Conservation (phyloP, 2,113 vertebrate species). For the Xyrauchen texanus region DNA sequence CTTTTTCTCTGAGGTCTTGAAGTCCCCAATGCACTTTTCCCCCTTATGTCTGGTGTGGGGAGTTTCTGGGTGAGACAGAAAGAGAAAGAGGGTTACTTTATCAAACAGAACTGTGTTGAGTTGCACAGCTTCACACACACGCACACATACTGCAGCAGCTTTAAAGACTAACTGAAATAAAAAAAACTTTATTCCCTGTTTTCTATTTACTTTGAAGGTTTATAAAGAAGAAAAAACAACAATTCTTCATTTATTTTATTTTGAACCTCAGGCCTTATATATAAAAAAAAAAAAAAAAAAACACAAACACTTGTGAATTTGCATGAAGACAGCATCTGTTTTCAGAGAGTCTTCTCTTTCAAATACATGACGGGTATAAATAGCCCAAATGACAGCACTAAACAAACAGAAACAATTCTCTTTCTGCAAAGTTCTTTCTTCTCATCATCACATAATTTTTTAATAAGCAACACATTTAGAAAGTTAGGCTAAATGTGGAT, state of each 20-base stretch:
- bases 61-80: conserved; percentile 74
- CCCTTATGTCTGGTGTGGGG: conserved; percentile 83
- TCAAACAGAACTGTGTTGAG: conserved; percentile 51
- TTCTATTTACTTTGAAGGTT: conserved; percentile 78
- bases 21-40: conserved; percentile 89
- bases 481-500: conserved; percentile 71
- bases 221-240: conserved; percentile 72
- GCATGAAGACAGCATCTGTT: conserved; percentile 65
- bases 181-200: conserved; percentile 77
- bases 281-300: conserved; percentile 61
- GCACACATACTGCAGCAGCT: conserved; percentile 57
- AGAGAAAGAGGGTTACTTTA: conserved; percentile 50
- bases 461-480: conserved; percentile 70
- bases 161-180: conserved; percentile 71
- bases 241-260: conserved; percentile 81
- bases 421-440: conserved; percentile 14
- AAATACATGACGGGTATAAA: conserved; percentile 72
- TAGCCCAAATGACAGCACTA: conserved; percentile 70
- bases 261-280: conserved; percentile 69
- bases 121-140: conserved; percentile 63
- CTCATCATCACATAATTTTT: conserved; percentile 64
- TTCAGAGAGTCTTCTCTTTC: conserved; percentile 69
- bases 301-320: conserved; percentile 72
- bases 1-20: conserved; percentile 88
- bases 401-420: conserved; percentile 52